phyloP scores from a whole-genome alignment of 2,888 invertebrate genomes.

The Allygus modestus region DNA sequence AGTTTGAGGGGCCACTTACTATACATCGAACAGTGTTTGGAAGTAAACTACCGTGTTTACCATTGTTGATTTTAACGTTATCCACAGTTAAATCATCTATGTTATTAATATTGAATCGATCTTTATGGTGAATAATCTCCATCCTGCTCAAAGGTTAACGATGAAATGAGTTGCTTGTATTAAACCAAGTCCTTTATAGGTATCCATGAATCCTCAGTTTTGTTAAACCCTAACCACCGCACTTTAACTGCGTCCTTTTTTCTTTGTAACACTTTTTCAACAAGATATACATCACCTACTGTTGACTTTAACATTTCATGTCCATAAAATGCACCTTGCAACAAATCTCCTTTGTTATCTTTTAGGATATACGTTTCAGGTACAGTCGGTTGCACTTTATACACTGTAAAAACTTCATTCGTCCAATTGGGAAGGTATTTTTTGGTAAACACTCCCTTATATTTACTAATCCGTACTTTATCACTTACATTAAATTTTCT shows the following conservation, averaged over 20 bases:
- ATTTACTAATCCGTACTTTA: constrained; percentile 54
- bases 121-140: constrained; percentile 21
- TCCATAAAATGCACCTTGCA: constrained; percentile 35
- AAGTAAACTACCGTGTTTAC: constrained; percentile 57
- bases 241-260: constrained; percentile 52
- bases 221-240: constrained; percentile 55
- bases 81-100: constrained; percentile 34
- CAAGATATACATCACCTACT: constrained; percentile 40
- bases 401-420: constrained; percentile 56
- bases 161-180: not conserved
- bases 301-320: constrained; percentile 40
- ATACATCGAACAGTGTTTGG: constrained; percentile 54
- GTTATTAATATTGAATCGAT: constrained; percentile 37
- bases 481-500: constrained; percentile 24
- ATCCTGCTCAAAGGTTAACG: not conserved
- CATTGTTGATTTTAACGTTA: not conserved
- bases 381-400: constrained; percentile 18
- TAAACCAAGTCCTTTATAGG: constrained; percentile 54
- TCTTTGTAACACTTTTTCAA: constrained; percentile 53
- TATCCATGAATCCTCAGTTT: constrained; percentile 58
- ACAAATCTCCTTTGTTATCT: constrained; percentile 37
- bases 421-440: constrained; percentile 56
- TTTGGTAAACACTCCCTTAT: constrained; percentile 44
- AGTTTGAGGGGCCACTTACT: constrained; percentile 45
- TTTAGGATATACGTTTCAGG: constrained; percentile 40